Evolutionary conservation across 2,113 vertebrate genomes (phyloP).

Genomic region (Salvator merianae): DNA sequence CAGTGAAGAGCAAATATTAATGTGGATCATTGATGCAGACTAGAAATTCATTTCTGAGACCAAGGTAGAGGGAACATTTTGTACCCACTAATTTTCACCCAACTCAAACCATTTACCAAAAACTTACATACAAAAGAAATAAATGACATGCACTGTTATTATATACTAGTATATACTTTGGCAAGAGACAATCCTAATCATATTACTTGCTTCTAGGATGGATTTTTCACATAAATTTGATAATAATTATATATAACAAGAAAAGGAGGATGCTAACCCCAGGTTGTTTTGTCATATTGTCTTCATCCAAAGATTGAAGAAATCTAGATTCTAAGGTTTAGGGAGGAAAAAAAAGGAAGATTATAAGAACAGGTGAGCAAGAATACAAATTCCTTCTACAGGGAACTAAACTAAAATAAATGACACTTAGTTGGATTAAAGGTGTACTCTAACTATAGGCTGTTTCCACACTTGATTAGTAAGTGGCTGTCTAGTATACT

Average conservation of each 20-base stretch:
- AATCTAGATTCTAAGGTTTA: conserved; percentile 87
- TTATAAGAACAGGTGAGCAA: background rate
- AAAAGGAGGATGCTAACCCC: conserved; percentile 83
- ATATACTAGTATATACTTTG: conserved; percentile 24
- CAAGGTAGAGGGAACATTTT: conserved; percentile 13
- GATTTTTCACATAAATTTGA: conserved; percentile 41
- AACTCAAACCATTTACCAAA: background rate
- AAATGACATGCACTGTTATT: conserved; percentile 1
- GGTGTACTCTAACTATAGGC: no score
- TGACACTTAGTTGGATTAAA: no score
- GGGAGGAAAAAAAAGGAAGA: conserved; percentile 4
- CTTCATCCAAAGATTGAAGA: conserved; percentile 90
- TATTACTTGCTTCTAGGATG: conserved; percentile 2
- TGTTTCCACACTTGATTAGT: no score
- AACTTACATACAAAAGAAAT: conserved; percentile 11
- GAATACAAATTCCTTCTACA: background rate
- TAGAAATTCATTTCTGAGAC: background rate
- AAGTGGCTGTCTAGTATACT: no score
- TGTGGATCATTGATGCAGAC: background rate
- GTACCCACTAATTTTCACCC: conserved; percentile 26
- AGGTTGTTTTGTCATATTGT: conserved; percentile 98
- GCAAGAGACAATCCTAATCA: conserved; percentile 12
- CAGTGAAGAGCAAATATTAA: background rate
- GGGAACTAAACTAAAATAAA: no score
- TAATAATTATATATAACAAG: conserved; percentile 32